Evolutionary conservation across 2,888 invertebrate species (phyloP).

Genomic region (Dasysyrphus tricinctus): DNA sequence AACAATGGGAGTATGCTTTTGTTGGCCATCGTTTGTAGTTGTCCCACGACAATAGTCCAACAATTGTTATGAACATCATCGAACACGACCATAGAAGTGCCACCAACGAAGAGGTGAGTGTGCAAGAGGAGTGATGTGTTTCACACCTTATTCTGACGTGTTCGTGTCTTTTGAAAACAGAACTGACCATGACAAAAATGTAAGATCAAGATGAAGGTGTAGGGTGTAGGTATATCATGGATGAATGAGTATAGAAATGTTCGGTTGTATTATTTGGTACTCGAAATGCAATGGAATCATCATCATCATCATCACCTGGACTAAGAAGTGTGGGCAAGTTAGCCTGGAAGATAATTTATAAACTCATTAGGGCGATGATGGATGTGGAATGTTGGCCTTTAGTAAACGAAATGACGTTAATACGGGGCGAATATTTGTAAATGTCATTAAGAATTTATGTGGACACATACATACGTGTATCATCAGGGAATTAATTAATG

Average conservation of each 20-base stretch:
- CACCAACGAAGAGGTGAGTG: slow-evolving; percentile 60
- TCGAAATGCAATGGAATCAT: slow-evolving; percentile 18
- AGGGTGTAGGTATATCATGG: slow-evolving; percentile 12
- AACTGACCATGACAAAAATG: slow-evolving; percentile 66
- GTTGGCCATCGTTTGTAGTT: slow-evolving; percentile 57
- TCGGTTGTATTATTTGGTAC: slow-evolving; percentile 2
- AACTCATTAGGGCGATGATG: slow-evolving; percentile 65
- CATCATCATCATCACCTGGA: slow-evolving; percentile 40
- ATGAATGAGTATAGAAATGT: not conserved
- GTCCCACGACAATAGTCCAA: slow-evolving; percentile 60
- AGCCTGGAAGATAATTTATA: slow-evolving; percentile 40
- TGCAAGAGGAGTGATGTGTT: slow-evolving; percentile 48
- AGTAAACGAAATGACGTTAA: slow-evolving; percentile 24
- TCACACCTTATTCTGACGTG: slow-evolving; percentile 55
- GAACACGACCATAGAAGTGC: slow-evolving; percentile 51
- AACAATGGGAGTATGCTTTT: slow-evolving; percentile 52
- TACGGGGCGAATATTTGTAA: slow-evolving; percentile 9
- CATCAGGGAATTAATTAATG: too few species aligned
- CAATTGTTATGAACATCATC: slow-evolving; percentile 67
- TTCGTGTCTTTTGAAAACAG: slow-evolving; percentile 31
- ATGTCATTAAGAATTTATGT: slow-evolving; percentile 1
- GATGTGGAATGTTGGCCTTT: slow-evolving; percentile 48
- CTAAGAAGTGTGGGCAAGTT: slow-evolving; percentile 31
- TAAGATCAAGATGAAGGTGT: slow-evolving; percentile 39
- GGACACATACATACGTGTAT: not conserved